These are phyloP conservation scores for Sarcophaga bullata DNA, from an alignment of 1,140 invertebrate species.

Conservation along the genomic window DNA sequence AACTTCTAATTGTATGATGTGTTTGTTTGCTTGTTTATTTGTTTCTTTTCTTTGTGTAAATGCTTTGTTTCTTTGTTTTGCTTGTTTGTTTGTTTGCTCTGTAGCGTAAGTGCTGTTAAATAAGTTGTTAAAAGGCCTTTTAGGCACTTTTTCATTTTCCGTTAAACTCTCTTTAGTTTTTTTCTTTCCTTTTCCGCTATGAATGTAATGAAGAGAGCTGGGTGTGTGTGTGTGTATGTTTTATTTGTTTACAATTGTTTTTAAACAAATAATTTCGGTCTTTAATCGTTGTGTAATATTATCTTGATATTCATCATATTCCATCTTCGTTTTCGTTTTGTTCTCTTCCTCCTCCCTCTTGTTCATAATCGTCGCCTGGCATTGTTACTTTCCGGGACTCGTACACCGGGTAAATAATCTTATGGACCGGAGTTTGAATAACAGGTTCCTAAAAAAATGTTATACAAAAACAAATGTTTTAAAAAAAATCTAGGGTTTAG, in stretches of 20 bases:
- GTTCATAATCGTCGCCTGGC: constrained; percentile 64
- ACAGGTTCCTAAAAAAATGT: constrained; percentile 62
- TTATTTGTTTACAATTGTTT: not conserved
- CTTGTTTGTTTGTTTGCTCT: constrained; percentile 16
- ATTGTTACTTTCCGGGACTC: constrained; percentile 61
- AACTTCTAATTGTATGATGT: too few species aligned
- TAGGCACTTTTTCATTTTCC: constrained; percentile 33
- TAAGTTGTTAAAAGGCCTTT: constrained; percentile 27
- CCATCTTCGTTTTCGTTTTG: constrained; percentile 63
- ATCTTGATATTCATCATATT: constrained; percentile 66
- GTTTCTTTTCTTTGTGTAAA: not conserved
- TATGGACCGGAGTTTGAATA: constrained; percentile 64
- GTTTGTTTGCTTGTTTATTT: not conserved
- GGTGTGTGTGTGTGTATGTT: not conserved
- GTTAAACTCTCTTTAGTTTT: not conserved
- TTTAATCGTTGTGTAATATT: constrained; percentile 63
- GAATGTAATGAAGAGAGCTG: not conserved
- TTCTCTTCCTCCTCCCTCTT: constrained; percentile 64
- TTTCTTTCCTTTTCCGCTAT: not conserved
- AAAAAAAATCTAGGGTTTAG: constrained; percentile 25
- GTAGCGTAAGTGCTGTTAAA: constrained; percentile 5
- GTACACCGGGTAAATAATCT: constrained; percentile 66
- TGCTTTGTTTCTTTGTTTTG: not conserved
- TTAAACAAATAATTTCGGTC: not conserved
- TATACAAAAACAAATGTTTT: constrained; percentile 39